phyloP scores from a whole-genome alignment of 2,888 invertebrate genomes.

The Parasteatoda lunata region DNA sequence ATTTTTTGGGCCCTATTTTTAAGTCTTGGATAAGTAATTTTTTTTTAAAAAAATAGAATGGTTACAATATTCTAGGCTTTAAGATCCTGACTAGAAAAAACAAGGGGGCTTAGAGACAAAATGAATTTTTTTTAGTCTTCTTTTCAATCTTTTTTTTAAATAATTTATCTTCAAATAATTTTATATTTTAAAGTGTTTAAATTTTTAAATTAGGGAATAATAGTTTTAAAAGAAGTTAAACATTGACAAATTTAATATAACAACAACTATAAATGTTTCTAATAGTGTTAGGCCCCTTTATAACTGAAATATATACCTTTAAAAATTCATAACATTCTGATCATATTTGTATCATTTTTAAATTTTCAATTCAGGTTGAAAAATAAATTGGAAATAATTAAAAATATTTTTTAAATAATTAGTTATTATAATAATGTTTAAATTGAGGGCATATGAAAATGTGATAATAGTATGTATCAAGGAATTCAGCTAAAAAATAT shows the following conservation, averaged over 20 bases:
- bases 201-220: neutral
- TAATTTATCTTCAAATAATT: too few relatives aligned
- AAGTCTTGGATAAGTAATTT: too few relatives aligned
- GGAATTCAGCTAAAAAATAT: too few relatives aligned
- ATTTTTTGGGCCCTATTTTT: too few relatives aligned
- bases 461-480: too few relatives aligned
- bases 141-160: too few relatives aligned
- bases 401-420: neutral
- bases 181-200: neutral
- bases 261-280: neutral
- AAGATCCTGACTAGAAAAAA: too few relatives aligned
- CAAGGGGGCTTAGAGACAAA: too few relatives aligned
- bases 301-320: neutral
- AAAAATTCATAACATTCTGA: neutral
- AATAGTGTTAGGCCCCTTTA: too few relatives aligned
- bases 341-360: neutral
- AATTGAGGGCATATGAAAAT: neutral
- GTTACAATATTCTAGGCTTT: too few relatives aligned
- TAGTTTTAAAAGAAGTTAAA: neutral
- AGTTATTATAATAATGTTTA: neutral
- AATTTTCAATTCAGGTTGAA: neutral
- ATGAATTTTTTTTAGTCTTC: too few relatives aligned
- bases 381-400: neutral
- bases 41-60: too few relatives aligned
- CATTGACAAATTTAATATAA: neutral